Evolutionary conservation across 2,888 invertebrate species (phyloP), one percentile per base, ranked within the genome.

Genomic region (Alcis repandata): DNA sequence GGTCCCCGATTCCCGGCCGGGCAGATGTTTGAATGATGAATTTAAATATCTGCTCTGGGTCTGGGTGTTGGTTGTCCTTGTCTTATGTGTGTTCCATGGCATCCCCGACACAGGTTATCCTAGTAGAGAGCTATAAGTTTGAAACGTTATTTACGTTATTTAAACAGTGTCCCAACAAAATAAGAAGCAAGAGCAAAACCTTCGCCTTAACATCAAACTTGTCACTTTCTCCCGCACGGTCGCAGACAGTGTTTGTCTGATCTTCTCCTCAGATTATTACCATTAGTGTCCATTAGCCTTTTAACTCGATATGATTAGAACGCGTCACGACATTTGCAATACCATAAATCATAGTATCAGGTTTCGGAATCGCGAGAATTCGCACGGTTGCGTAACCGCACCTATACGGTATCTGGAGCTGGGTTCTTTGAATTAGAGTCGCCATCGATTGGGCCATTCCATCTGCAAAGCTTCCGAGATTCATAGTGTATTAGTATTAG

Each of bases 201-300:
- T 76, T 76, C 74, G 84, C 86, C 87, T 87, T 88, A 87, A 86
- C 74, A 69, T 63, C 71, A 77, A 83, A 79, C 82, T 85, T 87
- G 86, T 88, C 88, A 89, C 91, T 91, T 91, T 92, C 91, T 87
- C 90, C 78, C 59, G 64, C 56, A 64, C 76, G 68, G 78, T 79
- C 80, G 85, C 80, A 82, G 84, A 84, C 87, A 83, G 84, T 80
- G 78, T 76, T 85, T 85, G 82, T 87, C 87, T 85, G 92, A 92
- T 91, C 87, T 78, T 86, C 88, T 87, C 85, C 82, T 75, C 79
- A 78, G 90, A 92, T 92, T 85, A 91, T 89, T 87, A 87, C 90
- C 90, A 92, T 92, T 92, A 92, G 89, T 83, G 86, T 85, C 92
- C 92, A 92, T 92, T 92, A 92, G 87, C 86, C 84, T 85, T 91